These are phyloP conservation scores for Dryoscopus gambensis DNA, from an alignment of 2,113 vertebrate genomes.

Conservation along the genomic window DNA sequence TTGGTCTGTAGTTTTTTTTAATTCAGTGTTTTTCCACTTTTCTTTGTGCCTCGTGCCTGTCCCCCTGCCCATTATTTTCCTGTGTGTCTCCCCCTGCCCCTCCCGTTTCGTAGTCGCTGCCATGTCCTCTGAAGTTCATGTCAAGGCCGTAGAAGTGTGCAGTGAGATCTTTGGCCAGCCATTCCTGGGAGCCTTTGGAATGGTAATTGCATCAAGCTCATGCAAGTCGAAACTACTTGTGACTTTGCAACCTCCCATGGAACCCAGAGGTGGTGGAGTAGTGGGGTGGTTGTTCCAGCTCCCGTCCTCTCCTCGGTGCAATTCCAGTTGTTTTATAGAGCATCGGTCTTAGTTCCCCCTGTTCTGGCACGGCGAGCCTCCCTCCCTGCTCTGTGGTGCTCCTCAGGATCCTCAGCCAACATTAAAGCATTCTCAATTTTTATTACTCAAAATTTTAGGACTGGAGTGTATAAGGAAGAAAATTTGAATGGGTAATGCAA, in stretches of 20 bases:
- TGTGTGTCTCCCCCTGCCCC: background rate
- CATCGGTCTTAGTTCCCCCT: background rate
- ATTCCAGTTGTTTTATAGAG: background rate
- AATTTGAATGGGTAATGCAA: background rate
- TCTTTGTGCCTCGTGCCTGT: background rate
- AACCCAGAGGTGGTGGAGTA: background rate
- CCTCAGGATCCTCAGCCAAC: background rate
- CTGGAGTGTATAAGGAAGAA: background rate
- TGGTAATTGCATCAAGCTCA: background rate
- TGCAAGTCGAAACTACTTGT: background rate
- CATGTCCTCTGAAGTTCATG: background rate
- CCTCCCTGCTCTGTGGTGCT: background rate
- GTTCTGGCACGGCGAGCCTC: rapidly evolving
- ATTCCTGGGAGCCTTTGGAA: background rate
- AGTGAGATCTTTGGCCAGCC: constrained; percentile 4
- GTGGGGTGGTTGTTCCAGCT: background rate
- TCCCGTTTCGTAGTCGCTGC: background rate
- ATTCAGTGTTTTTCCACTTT: constrained; percentile 24
- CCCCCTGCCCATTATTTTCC: constrained; percentile 36
- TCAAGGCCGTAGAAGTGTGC: constrained; percentile 6
- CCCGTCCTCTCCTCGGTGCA: background rate
- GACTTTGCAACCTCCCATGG: background rate
- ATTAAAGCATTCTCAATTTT: background rate
- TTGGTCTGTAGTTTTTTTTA: constrained; percentile 55
- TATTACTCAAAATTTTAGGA: background rate